Evolutionary conservation across 2,797 vertebrate species (phyloP), one percentile per base, ranked within the genome.

Genomic region (Chlorospingus semifuscus): DNA sequence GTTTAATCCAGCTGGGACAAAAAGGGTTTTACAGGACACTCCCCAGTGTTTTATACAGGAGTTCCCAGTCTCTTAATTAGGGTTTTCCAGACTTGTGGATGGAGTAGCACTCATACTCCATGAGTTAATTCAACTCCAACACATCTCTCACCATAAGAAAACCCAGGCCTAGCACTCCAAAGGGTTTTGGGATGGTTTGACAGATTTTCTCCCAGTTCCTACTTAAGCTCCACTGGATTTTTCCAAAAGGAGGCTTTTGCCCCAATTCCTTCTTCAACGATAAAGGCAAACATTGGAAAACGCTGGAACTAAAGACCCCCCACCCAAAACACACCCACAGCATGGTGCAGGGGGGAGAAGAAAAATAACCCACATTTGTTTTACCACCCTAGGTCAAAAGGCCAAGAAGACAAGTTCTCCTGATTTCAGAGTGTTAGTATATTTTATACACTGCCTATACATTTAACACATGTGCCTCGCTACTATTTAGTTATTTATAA

Each of bases 391-490:
- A 85, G 87, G 81, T 95, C 93, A 81, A 93, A 95, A 95, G 95
- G 91, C 76, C 89, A 94, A 95, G 93, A 94, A 77, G 94, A 92
- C 82, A 89, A 89, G 72, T 94, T 94, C 94, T 94, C 96, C 96
- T 92, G 90, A 95, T 97, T 96, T 93, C 94, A 96, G 93, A 95
- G 94, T 94, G 94, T 95, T 95, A 97, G 96, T 89, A 97, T 74
- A 83, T 94, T 94, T 95, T 92, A 96, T 96, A 95, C 95, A 96
- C 97, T 97, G 97, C 97, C 96, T 97, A 97, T 97, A 97, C 98
- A 97, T 98, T 97, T 97, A 98, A 96, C 97, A 97, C 98, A 98
- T 98, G 98, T 98, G 98, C 98, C 98, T 98, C 94, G 90, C 93
- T 96, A 98, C 98, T 98, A 97, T 98, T 95, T 94, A 88, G 80